Evolutionary conservation across 2,113 vertebrate species (phyloP), one percentile per base, ranked within the genome.

Genomic region (Muntiacus reevesi): DNA sequence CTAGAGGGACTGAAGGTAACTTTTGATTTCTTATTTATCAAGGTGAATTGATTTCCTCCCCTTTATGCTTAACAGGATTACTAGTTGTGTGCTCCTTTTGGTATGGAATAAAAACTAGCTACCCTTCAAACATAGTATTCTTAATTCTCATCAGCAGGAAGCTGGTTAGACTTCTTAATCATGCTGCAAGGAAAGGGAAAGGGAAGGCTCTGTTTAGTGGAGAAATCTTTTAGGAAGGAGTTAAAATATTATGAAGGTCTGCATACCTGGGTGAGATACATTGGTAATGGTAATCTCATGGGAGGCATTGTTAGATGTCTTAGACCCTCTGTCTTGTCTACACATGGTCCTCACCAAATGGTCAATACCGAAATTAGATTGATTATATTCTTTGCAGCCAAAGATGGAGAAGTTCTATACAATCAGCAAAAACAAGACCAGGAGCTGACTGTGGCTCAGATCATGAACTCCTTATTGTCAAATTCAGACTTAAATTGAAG

Each of bases 1-100:
- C 95, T 99, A 97, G 99, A 99, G 93, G 99, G 99, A 36, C 99
- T 99, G 74, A 99, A 99, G 99, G 99, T 98, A 98, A 95, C 6
- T 92, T 98, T 98, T 98, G 85, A 95, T 97, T 98, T 98, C 95
- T 95, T 40, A 78, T 92, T 88, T 87, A n/a, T 76, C 12, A 87
- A 92, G 54, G 62, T 19, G 54, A 62, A 87, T 92, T 33, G 62
- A 28, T 79, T 55, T 89, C 85, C 13, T 85, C 86, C 43, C 92
- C 21, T 87, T 82, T 45, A n/a, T 27, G 9, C 9, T 60, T 89
- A 71, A 45, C 43, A 71, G 14, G 40, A 67, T 2, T 89, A 13
- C 88, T 94, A 55, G 14, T 54, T 67, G 2, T 45, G 2, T 60
- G 36, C n/a, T 30, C 1, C 84, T 12, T 86, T 59, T 12, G 7